A percentile compares a stretch with the other conserved stretches of the same genome.
Conservation (phyloP, 1,140 invertebrate genomes). For the Drosophila aff. region DNA sequence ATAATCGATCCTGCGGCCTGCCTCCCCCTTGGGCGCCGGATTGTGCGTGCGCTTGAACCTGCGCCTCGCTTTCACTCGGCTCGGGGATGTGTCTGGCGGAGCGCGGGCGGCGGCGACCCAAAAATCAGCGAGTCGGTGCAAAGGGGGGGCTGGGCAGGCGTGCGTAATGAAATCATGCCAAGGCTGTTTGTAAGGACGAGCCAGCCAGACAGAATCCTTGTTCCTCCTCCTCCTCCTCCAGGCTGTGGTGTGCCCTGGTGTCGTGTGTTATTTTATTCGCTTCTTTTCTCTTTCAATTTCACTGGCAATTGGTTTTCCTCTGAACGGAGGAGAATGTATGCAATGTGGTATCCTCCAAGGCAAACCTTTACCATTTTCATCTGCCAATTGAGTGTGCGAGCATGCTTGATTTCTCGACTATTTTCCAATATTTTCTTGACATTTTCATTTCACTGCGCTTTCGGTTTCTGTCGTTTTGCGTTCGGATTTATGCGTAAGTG, state of each 20-base stretch:
- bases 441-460: constrained; percentile 52
- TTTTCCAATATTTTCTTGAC: constrained; percentile 60
- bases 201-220: constrained; percentile 23
- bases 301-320: constrained; percentile 60
- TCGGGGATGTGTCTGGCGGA: constrained; percentile 72
- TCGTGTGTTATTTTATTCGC: constrained; percentile 7
- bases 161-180: constrained; percentile 79
- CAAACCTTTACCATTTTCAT: not conserved
- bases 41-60: constrained; percentile 70
- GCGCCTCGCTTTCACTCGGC: constrained; percentile 48
- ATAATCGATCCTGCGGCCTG: constrained; percentile 62
- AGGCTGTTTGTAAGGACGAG: constrained; percentile 59
- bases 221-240: not conserved
- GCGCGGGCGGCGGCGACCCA: constrained; percentile 60
- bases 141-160: constrained; percentile 8
- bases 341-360: constrained; percentile 26
- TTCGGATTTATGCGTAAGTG: constrained; percentile 31
- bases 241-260: not conserved
- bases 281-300: constrained; percentile 54
- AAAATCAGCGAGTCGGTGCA: constrained; percentile 35
- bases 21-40: no score
- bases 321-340: not conserved
- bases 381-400: not conserved
- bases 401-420: constrained; percentile 48
- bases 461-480: constrained; percentile 10